Evolutionary conservation across 2,888 invertebrate genomes (phyloP), one percentile per base, ranked within the genome.

Genomic region (Erannis defoliaria): DNA sequence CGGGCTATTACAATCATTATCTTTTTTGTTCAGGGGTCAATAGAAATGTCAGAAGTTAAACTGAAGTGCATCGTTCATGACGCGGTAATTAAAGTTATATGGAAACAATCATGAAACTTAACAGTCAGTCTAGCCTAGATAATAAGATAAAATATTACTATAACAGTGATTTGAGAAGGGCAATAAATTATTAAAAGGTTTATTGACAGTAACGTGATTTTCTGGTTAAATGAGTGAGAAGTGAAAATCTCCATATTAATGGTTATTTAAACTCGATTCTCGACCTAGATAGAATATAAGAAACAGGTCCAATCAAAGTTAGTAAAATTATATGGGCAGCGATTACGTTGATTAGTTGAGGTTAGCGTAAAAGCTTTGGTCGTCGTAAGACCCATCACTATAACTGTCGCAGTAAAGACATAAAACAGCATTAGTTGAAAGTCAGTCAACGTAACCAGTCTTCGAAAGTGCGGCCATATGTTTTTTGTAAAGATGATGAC

Each of bases 151-250:
- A 37, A 16, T 37, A 14, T 37, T 8, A 8, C 16, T 8, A 8
- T 16, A 38, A 9, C 38, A 37, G 16, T 38, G 18, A 18, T 38
- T 1, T 42, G 21, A 21, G 21, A 31, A 31, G 16, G 12, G 2
- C 55, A 56, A 53, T 62, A 64, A 61, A 68, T 63, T 69, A 67
- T 26, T 38, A 26, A 26, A 38, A 37, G 10, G 10, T 50, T 37
- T 67, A n/a, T n/a, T n/a, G n/a, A 59, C 40, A 63, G 65, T 49
- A 62, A 46, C 14, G 62, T 33, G 53, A 54, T 64, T 64, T 48
- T 55, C 64, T 35, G 48, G 35, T 55, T 53, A 45, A 58, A 29
- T 21, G 33, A 40, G 9, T 26, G 31, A 45, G 49, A 54, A 51
- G 31, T 55, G 50, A 43, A 50, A 58, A 49, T 53, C 16, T 19